A percentile compares a stretch with the other conserved stretches of the same genome.
Conservation (phyloP, 2,888 invertebrate genomes). For the Pocota personata region DNA sequence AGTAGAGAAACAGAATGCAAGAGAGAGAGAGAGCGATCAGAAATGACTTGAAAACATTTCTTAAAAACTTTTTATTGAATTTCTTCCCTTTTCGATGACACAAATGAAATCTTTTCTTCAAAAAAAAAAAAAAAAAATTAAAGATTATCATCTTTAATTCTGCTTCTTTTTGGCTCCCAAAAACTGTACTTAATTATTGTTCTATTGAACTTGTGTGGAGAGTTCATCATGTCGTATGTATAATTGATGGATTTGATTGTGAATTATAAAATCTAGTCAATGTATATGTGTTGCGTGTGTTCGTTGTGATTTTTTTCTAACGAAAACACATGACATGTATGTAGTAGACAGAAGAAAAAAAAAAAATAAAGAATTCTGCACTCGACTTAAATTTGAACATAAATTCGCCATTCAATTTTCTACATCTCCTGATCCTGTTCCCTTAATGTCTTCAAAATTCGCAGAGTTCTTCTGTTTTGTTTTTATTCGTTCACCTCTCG, state of each 20-base stretch:
- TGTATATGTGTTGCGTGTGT: background rate
- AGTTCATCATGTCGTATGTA: background rate
- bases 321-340: background rate
- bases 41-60: background rate
- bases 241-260: background rate
- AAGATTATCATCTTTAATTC: background rate
- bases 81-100: background rate
- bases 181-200: conserved; percentile 1
- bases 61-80: conserved; percentile 28
- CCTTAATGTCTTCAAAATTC: too few relatives aligned
- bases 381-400: background rate
- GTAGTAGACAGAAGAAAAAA: background rate
- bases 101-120: too few relatives aligned
- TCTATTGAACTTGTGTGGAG: conserved; percentile 13
- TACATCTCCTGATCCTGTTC: too few relatives aligned
- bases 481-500: conserved; percentile 49
- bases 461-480: conserved; percentile 47
- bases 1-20: background rate
- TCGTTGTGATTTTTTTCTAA: background rate
- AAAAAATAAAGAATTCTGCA: background rate
- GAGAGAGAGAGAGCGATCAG: background rate
- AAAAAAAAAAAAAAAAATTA: background rate
- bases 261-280: background rate
- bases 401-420: background rate
- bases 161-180: background rate